These are phyloP conservation scores for Drosophila subpulchrella DNA, from an alignment of 1,140 invertebrate genomes.

Conservation along the genomic window DNA sequence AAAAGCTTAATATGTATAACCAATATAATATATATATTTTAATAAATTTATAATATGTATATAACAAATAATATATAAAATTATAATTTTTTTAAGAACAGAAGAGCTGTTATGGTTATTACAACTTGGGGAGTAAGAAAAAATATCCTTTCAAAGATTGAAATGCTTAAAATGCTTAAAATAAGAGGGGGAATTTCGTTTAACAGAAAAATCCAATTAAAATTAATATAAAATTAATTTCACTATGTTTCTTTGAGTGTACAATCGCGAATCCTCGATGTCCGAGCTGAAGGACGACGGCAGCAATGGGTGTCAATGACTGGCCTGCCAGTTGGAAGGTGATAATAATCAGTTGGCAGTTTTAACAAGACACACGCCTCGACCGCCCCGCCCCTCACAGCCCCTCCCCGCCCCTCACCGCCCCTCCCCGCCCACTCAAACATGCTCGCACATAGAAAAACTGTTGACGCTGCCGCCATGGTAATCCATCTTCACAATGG, in stretches of 20 bases:
- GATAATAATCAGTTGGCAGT: slow-evolving; percentile 80
- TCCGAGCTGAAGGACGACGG: background rate
- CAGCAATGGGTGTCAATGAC: slow-evolving; percentile 70
- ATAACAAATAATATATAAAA: too few species aligned
- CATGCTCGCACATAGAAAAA: slow-evolving; percentile 33
- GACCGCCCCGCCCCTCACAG: background rate
- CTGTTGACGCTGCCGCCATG: slow-evolving; percentile 56
- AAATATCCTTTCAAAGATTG: too few species aligned
- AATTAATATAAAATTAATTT: background rate
- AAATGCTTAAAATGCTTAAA: too few species aligned
- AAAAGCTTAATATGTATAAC: too few species aligned
- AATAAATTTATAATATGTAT: too few species aligned
- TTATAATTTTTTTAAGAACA: too few species aligned
- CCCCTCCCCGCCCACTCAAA: slow-evolving; percentile 4
- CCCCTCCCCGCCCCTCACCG: background rate
- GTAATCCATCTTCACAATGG: slow-evolving; percentile 81
- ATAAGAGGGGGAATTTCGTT: too few species aligned
- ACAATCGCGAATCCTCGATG: background rate
- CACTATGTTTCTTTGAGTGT: background rate
- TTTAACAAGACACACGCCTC: slow-evolving; percentile 72
- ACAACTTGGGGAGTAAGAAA: too few species aligned
- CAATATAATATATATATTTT: too few species aligned
- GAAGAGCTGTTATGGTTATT: too few species aligned
- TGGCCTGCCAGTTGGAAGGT: slow-evolving; percentile 60
- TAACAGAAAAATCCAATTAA: background rate